Evolutionary conservation across 2,797 vertebrate genomes (phyloP), one percentile per base, ranked within the genome.

Genomic region (Spondyliosoma cantharus): DNA sequence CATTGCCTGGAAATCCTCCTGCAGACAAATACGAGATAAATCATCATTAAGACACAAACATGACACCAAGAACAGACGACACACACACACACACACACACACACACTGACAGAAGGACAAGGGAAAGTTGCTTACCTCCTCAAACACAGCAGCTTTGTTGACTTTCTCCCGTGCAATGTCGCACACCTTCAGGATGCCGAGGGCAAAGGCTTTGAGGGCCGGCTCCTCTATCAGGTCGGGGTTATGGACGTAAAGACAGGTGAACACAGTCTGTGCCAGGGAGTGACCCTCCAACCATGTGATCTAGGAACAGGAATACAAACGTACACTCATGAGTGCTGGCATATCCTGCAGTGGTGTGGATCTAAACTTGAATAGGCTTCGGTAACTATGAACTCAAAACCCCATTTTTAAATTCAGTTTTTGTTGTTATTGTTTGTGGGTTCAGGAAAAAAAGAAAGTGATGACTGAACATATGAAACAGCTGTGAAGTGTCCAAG

Each of bases 1-100:
- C 98, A 99, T 99, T 58, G 98, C 98, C 88, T 99, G 98, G 93
- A 99, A 99, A 92, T 99, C 98, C 92, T 99, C 98, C 98, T 99
- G 76, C 9, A 85, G 24, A 75, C 29, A 81, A 59, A 16, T 16
- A 65, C 5, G 17, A 19, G 0, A 24, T 6, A 20, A 52, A 77
- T 37, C 37, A 37, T 37, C 37, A 56, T 53, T 64, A 32, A 64
- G 13, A 77, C 15, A 57, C 24, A 45, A 6, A 19, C 37, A 61
- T 6, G 7, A 59, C 22, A 63, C 9, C 27, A 29, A 71, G 20
- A 11, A 43, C 22, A 8, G 17, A 17, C n/a, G n/a, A n/a, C n/a
- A n/a, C n/a, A n/a, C n/a, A n/a, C n/a, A n/a, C 15, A 15, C 13
- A 74, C 9, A 25, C 14, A 24, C 2, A 46, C 48, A 57, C 4